Evolutionary conservation across 2,888 invertebrate genomes (phyloP).

Genomic region (Brenthis ino): DNA sequence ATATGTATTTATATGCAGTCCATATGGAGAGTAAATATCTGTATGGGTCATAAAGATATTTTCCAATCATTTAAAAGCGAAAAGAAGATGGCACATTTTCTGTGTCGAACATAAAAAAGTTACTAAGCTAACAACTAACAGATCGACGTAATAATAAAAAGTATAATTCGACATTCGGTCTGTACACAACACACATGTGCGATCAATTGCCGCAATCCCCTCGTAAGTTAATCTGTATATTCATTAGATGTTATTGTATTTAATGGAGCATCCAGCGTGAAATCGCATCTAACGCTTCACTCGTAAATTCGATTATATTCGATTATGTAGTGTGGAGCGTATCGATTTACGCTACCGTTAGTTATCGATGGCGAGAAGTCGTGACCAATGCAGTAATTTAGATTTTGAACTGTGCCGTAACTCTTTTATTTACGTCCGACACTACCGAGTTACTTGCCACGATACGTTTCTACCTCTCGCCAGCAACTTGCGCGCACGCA

Average conservation of each 20-base stretch:
- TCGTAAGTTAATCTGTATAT: conserved; percentile 63
- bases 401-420: conserved; percentile 34
- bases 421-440: conserved; percentile 33
- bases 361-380: conserved; percentile 45
- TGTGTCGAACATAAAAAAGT: too few species aligned
- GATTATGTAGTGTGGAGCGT: conserved; percentile 26
- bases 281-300: conserved; percentile 69
- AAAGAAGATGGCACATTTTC: too few species aligned
- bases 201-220: conserved; percentile 47
- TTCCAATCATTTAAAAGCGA: too few species aligned
- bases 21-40: too few species aligned
- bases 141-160: conserved; percentile 10
- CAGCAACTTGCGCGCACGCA: conserved; percentile 7
- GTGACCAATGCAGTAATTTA: conserved; percentile 63
- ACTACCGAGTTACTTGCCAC: conserved; percentile 20
- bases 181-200: conserved; percentile 45
- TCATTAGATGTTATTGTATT: conserved; percentile 68
- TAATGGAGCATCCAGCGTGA: conserved; percentile 63
- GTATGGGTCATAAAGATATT: too few species aligned
- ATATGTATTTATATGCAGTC: too few species aligned
- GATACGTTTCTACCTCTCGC: neutral
- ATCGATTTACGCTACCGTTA: conserved; percentile 42
- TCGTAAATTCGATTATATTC: conserved; percentile 57
- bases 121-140: neutral
- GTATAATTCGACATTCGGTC: neutral